Evolutionary conservation across 2,888 invertebrate genomes (phyloP), one percentile per base, ranked within the genome.

Genomic region (Drosophila colorata): DNA sequence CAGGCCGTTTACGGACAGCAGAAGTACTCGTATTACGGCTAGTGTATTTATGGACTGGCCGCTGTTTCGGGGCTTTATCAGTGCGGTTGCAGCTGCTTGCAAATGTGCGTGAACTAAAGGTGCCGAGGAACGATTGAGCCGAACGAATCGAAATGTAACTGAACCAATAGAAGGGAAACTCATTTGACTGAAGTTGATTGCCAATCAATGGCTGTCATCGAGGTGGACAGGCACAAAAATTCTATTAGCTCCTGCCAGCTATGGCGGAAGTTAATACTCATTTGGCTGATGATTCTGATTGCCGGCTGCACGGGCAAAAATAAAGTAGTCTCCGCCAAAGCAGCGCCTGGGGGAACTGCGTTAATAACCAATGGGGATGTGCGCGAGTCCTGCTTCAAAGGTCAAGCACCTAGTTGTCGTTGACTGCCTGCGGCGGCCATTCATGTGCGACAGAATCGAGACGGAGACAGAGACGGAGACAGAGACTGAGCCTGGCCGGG

Each of bases 121-220:
- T 23, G 33, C 13, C 20, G 41, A 4, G 33, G 2, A n/a, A 11
- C 14, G 38, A 28, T 28, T 28, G 33, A 33, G 28, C 20, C 28
- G 28, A 38, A n/a, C 41, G 35, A 76, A 59, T 18, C 41, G 48
- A 47, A 74, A 59, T 52, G 25, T 57, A 75, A 53, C 75, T 11
- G 41, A 66, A 47, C 47, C 44, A 65, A 58, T 74, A 60, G 52
- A 47, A 60, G 47, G 53, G 61, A 81, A 85, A 66, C 80, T 66
- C 75, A 81, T 87, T 83, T 88, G 79, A 87, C 81, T 89, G 88
- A 43, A 87, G 74, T 66, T 81, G 89, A 89, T 83, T 89, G 89
- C 49, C 83, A 84, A 84, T 84, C 83, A 81, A 78, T 66, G 69
- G 63, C 48, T 65, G 65, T 69, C 75, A 56, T 55, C 65, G 44